phyloP scores from a whole-genome alignment of 2,113 vertebrate genomes.

The Scomber japonicus region DNA sequence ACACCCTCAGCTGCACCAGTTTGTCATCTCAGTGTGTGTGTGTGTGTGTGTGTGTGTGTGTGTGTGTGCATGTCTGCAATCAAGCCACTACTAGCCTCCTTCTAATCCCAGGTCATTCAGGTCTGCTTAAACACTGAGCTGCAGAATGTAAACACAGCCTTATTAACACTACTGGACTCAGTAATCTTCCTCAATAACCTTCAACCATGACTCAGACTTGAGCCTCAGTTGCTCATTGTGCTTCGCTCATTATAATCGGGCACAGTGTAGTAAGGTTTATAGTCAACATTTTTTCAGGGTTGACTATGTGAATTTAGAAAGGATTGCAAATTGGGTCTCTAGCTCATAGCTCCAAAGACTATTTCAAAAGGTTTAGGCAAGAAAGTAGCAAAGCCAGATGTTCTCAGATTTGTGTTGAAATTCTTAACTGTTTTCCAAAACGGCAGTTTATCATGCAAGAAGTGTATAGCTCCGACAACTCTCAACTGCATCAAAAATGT shows the following conservation, averaged over 20 bases:
- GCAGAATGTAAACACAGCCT: conserved; percentile 79
- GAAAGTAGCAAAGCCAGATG: conserved; percentile 44
- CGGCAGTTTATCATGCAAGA: background rate
- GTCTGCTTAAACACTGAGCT: conserved; percentile 72
- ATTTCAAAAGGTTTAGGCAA: conserved; percentile 25
- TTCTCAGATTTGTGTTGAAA: conserved; percentile 30
- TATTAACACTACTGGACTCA: conserved; percentile 75
- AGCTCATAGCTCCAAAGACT: background rate
- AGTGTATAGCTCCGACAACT: background rate
- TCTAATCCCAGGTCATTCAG: conserved; percentile 78
- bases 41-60: conserved; percentile 1
- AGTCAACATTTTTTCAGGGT: conserved; percentile 4
- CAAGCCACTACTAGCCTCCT: conserved; percentile 52
- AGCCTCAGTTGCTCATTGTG: conserved; percentile 31
- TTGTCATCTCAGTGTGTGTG: conserved; percentile 30
- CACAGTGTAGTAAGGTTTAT: background rate
- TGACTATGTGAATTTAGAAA: background rate
- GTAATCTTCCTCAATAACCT: conserved; percentile 65
- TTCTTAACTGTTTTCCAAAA: conserved; percentile 13
- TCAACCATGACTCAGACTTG: conserved; percentile 47
- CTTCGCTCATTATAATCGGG: conserved; percentile 38
- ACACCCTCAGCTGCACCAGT: conserved; percentile 45
- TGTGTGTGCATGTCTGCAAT: conserved; percentile 55
- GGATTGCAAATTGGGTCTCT: background rate
- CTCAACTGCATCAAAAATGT: background rate